phyloP scores from a whole-genome alignment of 2,888 invertebrate species.

The Drosophila merina region DNA sequence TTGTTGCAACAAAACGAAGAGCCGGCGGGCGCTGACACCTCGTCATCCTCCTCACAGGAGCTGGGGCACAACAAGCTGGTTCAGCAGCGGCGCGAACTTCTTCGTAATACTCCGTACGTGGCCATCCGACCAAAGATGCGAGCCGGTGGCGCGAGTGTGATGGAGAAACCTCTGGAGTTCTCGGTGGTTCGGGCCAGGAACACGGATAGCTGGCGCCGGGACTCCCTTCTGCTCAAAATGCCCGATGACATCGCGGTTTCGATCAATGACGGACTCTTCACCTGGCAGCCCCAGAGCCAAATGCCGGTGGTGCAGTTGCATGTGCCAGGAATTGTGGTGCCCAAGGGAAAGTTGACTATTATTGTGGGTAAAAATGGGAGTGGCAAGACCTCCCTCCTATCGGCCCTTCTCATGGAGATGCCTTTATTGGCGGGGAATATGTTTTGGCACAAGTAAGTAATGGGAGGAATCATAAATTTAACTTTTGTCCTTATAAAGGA shows the following conservation, averaged over 20 bases:
- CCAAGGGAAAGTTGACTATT: constrained; percentile 87
- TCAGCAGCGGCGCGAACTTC: constrained; percentile 72
- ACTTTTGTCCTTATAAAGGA: too few relatives aligned
- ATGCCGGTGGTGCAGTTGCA: constrained; percentile 66
- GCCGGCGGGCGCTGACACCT: constrained; percentile 32
- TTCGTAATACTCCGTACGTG: constrained; percentile 79
- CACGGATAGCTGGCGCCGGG: constrained; percentile 77
- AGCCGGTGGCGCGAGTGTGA: constrained; percentile 22
- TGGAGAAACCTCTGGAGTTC: constrained; percentile 60
- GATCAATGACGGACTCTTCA: constrained; percentile 80
- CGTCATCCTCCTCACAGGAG: constrained; percentile 43
- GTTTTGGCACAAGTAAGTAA: constrained; percentile 86
- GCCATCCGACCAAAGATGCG: constrained; percentile 72
- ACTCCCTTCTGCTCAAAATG: constrained; percentile 81
- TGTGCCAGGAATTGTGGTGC: constrained; percentile 82
- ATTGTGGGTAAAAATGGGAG: constrained; percentile 92
- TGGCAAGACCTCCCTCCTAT: constrained; percentile 91
- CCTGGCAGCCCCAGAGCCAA: constrained; percentile 60
- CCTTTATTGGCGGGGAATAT: constrained; percentile 87
- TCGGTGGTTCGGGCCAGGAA: constrained; percentile 63
- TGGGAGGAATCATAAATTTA: too few relatives aligned
- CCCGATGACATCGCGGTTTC: constrained; percentile 82
- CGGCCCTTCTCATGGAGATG: constrained; percentile 92
- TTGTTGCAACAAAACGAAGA: constrained; percentile 52
- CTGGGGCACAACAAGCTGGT: constrained; percentile 64